Percentiles rank a stretch among this genome's conserved stretches.
These are phyloP conservation scores for Blastomussa wellsi DNA, from an alignment of 92 coral and sea anemone genomes.

Conservation along the genomic window DNA sequence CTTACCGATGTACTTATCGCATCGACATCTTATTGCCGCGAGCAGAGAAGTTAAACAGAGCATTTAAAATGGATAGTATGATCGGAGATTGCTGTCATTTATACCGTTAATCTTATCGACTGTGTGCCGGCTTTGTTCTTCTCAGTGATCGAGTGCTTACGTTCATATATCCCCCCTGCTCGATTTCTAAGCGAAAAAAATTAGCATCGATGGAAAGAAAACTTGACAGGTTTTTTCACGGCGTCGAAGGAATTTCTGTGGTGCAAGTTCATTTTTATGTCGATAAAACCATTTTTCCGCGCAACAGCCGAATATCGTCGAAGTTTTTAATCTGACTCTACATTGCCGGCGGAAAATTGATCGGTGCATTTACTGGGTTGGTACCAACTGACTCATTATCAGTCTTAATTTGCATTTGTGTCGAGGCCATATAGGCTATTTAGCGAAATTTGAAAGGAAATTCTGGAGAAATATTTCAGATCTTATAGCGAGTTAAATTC, in stretches of 20 bases:
- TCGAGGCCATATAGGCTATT: neutral
- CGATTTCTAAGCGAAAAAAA: neutral
- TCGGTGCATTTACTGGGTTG: neutral
- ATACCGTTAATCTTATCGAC: neutral
- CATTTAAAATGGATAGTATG: neutral
- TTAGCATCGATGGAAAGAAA: neutral
- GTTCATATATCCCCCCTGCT: neutral
- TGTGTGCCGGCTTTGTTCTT: neutral
- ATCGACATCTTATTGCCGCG: neutral
- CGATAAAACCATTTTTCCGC: neutral
- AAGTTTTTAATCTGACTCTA: neutral
- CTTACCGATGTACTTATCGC: neutral
- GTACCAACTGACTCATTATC: neutral
- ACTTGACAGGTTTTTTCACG: neutral
- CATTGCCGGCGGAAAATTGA: neutral
- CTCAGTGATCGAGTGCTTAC: neutral
- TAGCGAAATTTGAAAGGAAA: neutral
- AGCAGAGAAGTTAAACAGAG: constrained; percentile 13
- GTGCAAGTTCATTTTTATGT: neutral
- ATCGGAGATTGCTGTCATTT: neutral
- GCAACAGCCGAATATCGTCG: neutral
- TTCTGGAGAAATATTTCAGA: neutral
- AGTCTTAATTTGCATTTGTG: neutral
- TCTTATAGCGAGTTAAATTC: neutral
- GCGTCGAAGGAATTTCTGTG: neutral